Evolutionary conservation across 2,888 invertebrate genomes (phyloP), one percentile per base, ranked within the genome.

Genomic region (Panzeria rudis): DNA sequence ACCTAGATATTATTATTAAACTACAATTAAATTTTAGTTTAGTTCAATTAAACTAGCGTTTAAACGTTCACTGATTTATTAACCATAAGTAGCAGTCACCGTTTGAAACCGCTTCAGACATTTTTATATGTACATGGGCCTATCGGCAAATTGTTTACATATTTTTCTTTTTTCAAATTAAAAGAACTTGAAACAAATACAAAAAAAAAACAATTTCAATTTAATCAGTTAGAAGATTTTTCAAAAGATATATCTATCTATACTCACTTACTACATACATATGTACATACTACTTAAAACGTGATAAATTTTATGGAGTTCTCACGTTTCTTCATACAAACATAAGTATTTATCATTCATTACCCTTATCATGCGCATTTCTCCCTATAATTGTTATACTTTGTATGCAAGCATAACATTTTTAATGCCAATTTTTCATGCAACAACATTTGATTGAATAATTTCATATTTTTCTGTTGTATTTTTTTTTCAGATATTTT

Each of bases 401-500:
- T 62, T 62, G 73, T 62, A 52, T 62, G 25, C 3, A 20, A 52
- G 23, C 69, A 69, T 38, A n/a, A n/a, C 32, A 52, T 50, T 69
- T n/a, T 72, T 38, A n/a, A 50, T n/a, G 38, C 3, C 8, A 20
- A 41, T 54, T 32, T 76, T 44, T 76, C 47, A 15, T 62, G 23
- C 71, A 62, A 47, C 68, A 73, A 64, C 2, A 69, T 59, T 79
- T 68, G 68, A 79, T 79, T 84, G 62, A 64, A 84, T 61, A 79
- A 71, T 52, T 84, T 79, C 9, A n/a, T 29, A n/a, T 44, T 38
- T 29, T 54, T 25, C 15, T n/a, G 32, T 47, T 52, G 15, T 38
- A 15, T 54, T 32, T 72, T 44, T 72, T n/a, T 6, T 62, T 13
- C 38, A 41, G 29, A 47, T 72, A 15, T 50, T 54, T 62, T 47